Percentiles rank a stretch among this genome's conserved stretches.
Conservation (phyloP, 2,888 invertebrate species). For the Hydropsyche betteni region DNA sequence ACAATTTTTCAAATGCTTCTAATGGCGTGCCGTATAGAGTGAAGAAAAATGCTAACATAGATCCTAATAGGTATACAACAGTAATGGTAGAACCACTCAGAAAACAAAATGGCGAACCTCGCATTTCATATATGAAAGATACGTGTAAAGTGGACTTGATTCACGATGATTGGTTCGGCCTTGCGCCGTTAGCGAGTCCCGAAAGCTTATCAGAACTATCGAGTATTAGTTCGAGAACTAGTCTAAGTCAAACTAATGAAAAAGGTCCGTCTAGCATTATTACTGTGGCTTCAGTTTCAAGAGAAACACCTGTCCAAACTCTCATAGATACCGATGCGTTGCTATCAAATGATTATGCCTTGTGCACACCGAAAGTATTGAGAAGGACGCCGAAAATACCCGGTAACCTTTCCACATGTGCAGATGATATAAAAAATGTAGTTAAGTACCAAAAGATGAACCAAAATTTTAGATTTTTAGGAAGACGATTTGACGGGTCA, state of each 20-base stretch:
- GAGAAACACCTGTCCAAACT: slow-evolving; percentile 54
- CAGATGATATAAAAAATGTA: slow-evolving; percentile 70
- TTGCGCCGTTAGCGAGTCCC: slow-evolving; percentile 83
- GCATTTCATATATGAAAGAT: slow-evolving; percentile 51
- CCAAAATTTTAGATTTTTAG: slow-evolving; percentile 61
- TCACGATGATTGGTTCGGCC: slow-evolving; percentile 73
- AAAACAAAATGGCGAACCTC: slow-evolving; percentile 53
- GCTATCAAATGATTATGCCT: slow-evolving; percentile 57
- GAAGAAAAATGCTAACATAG: slow-evolving; percentile 32
- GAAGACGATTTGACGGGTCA: slow-evolving; percentile 55
- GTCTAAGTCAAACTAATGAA: slow-evolving; percentile 61
- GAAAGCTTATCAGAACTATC: slow-evolving; percentile 85
- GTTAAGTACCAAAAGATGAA: slow-evolving; percentile 67
- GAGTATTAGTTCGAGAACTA: slow-evolving; percentile 76
- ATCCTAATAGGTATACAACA: slow-evolving; percentile 49
- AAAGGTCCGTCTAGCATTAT: slow-evolving; percentile 44
- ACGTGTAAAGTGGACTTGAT: slow-evolving; percentile 62
- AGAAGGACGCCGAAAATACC: slow-evolving; percentile 72
- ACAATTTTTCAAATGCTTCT: slow-evolving; percentile 47
- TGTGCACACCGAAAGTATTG: slow-evolving; percentile 68
- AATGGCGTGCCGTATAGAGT: slow-evolving; percentile 48
- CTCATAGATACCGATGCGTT: slow-evolving; percentile 38
- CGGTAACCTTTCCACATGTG: slow-evolving; percentile 72
- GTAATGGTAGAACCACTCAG: slow-evolving; percentile 44
- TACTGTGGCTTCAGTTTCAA: slow-evolving; percentile 57